These are phyloP conservation scores for Amiota minor DNA, from an alignment of 2,888 invertebrate species.

Conservation along the genomic window DNA sequence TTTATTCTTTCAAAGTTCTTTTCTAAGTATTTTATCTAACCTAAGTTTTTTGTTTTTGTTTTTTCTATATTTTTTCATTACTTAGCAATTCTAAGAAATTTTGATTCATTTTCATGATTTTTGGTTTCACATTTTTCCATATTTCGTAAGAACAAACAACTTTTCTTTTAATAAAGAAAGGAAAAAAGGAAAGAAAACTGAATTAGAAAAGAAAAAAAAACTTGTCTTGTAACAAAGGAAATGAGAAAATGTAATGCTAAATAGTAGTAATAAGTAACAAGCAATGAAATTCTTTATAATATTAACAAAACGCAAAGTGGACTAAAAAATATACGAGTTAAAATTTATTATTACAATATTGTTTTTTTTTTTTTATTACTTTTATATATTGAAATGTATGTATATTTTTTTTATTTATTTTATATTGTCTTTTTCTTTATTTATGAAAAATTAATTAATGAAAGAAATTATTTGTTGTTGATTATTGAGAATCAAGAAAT, in stretches of 20 bases:
- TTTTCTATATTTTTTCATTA: slow-evolving; percentile 1
- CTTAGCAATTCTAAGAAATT: no score
- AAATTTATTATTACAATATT: no score
- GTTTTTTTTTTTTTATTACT: no score
- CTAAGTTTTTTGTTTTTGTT: neutral
- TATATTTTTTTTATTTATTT: no score
- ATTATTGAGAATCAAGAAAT: no score
- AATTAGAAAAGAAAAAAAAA: neutral
- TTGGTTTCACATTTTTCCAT: neutral
- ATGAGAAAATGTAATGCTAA: slow-evolving; percentile 12
- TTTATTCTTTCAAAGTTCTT: neutral
- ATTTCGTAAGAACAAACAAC: slow-evolving; percentile 21
- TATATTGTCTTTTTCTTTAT: no score
- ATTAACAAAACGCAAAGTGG: no score
- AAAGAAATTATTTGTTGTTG: slow-evolving; percentile 43
- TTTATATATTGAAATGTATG: no score
- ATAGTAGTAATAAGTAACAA: no score
- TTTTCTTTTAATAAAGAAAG: slow-evolving; percentile 13
- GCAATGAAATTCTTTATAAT: no score
- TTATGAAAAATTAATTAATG: slow-evolving; percentile 17
- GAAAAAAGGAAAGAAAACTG: neutral
- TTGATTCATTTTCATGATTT: no score
- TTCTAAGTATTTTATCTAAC: neutral
- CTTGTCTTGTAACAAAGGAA: slow-evolving; percentile 4
- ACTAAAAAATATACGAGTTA: no score